phyloP scores from a whole-genome alignment of 1,140 invertebrate genomes.

The Drosophila hydei region DNA sequence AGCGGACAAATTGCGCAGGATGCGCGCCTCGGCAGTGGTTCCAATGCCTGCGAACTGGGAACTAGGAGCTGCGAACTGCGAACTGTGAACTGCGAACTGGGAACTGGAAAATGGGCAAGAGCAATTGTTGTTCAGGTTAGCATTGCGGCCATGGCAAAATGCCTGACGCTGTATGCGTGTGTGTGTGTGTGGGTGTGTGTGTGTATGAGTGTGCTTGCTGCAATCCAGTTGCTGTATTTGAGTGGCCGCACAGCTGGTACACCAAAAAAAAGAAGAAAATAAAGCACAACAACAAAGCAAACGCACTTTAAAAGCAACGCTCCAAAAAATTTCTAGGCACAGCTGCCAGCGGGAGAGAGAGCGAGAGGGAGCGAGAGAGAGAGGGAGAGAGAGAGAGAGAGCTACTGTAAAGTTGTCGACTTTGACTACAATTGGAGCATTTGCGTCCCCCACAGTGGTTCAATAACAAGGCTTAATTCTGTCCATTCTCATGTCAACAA shows the following conservation, averaged over 20 bases:
- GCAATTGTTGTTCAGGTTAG: slow-evolving; percentile 33
- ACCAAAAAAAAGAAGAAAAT: slow-evolving; percentile 33
- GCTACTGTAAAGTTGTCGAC: neutral
- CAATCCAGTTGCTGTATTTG: slow-evolving; percentile 52
- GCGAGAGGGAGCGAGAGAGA: neutral
- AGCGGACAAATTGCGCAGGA: slow-evolving; percentile 19
- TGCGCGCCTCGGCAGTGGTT: neutral
- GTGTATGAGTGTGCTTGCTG: neutral
- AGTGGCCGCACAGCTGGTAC: slow-evolving; percentile 72
- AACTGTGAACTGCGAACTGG: slow-evolving; percentile 9
- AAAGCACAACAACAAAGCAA: slow-evolving; percentile 13
- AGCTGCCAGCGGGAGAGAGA: neutral
- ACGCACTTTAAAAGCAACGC: slow-evolving; percentile 31
- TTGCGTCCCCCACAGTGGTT: slow-evolving; percentile 6
- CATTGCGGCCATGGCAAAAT: slow-evolving; percentile 51
- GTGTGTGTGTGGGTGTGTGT: slow-evolving; percentile 9
- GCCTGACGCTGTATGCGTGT: slow-evolving; percentile 34
- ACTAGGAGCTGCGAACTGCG: slow-evolving; percentile 6
- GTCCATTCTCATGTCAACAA: neutral
- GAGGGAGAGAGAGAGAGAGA: neutral
- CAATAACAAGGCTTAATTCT: slow-evolving; percentile 6
- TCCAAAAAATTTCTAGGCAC: slow-evolving; percentile 11
- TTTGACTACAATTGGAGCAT: slow-evolving; percentile 23
- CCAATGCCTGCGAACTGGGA: neutral
- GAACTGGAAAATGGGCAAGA: slow-evolving; percentile 18